Conservation (phyloP, 2,797 vertebrate genomes). For the Peromyscus aztecus region DNA sequence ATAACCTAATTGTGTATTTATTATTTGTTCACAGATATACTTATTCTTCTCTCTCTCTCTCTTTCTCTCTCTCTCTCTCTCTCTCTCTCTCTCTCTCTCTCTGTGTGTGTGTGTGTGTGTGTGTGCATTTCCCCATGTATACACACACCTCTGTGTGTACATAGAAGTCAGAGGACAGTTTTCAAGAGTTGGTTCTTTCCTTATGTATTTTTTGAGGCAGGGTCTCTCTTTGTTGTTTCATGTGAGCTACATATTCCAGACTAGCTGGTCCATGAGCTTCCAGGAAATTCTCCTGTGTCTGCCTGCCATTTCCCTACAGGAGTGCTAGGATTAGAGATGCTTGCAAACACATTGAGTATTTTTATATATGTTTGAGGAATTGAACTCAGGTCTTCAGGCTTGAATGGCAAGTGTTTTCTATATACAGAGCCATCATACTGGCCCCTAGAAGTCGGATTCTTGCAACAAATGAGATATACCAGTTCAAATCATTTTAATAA, state of each 20-base stretch:
- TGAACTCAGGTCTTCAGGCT: not conserved
- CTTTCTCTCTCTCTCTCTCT: too few species aligned
- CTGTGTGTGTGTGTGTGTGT: too few species aligned
- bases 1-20: not conserved
- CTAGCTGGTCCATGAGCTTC: not conserved
- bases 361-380: not conserved
- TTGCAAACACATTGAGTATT: not conserved
- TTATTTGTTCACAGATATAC: not conserved
- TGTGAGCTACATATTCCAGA: not conserved
- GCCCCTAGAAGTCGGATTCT: not conserved
- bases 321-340: not conserved
- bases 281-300: not conserved
- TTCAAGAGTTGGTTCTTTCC: not conserved
- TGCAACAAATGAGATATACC: not conserved
- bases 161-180: not conserved
- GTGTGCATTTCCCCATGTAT: not conserved
- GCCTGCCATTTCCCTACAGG: not conserved
- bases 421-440: not conserved
- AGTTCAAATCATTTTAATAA: not conserved
- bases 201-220: not conserved
- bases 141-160: not conserved
- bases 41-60: too few species aligned
- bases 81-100: too few species aligned
- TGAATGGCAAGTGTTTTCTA: not conserved
- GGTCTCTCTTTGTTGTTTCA: not conserved